phyloP scores from a whole-genome alignment of 2,888 invertebrate genomes.

The Torymus tubicola region DNA sequence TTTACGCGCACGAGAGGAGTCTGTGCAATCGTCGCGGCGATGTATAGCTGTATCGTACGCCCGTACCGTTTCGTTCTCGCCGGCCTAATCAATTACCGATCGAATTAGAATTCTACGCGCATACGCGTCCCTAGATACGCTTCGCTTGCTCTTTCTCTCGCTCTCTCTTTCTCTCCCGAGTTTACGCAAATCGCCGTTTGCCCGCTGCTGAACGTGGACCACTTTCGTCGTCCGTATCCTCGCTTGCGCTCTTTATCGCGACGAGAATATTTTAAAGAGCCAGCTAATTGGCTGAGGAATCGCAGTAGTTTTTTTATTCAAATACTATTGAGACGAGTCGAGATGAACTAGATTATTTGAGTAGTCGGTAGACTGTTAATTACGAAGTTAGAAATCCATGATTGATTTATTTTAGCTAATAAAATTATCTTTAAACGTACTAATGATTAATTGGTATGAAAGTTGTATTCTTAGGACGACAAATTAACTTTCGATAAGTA shows the following conservation, averaged over 20 bases:
- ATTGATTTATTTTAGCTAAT: too few species aligned
- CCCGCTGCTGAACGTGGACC: too few species aligned
- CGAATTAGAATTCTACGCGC: constrained; percentile 64
- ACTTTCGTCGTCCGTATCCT: not conserved
- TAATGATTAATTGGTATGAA: too few species aligned
- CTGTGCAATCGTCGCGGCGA: too few species aligned
- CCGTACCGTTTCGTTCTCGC: constrained; percentile 31
- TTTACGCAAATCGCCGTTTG: constrained; percentile 57
- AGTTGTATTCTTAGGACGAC: too few species aligned
- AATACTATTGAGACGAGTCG: too few species aligned
- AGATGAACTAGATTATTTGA: too few species aligned
- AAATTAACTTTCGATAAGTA: too few species aligned
- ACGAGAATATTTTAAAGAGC: constrained; percentile 12
- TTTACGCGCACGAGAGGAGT: constrained; percentile 39
- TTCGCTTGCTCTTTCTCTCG: constrained; percentile 8
- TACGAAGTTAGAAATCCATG: too few species aligned
- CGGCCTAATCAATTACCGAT: constrained; percentile 62
- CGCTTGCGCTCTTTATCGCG: constrained; percentile 30
- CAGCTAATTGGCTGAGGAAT: not conserved
- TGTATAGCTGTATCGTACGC: constrained; percentile 17
- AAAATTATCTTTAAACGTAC: too few species aligned
- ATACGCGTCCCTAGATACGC: constrained; percentile 54
- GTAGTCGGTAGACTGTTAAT: too few species aligned
- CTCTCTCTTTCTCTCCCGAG: constrained; percentile 37
- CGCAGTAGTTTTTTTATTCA: too few species aligned